These are phyloP conservation scores for Thecophora atra DNA, from an alignment of 2,888 invertebrate genomes.

Conservation along the genomic window DNA sequence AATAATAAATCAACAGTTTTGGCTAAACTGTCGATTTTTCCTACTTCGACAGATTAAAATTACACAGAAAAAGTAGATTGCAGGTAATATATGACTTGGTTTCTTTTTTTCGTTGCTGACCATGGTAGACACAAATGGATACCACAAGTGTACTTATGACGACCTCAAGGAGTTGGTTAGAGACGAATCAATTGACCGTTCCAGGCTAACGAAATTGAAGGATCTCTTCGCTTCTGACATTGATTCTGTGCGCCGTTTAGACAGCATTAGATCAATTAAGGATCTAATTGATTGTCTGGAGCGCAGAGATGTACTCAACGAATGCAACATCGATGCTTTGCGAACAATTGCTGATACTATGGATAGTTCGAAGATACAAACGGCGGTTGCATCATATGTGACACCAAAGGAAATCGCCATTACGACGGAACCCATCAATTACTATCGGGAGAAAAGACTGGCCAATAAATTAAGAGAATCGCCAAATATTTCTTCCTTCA, in stretches of 20 bases:
- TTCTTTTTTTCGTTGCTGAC: background rate
- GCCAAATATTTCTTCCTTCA: background rate
- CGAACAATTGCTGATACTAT: slow-evolving; percentile 43
- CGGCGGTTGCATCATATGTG: slow-evolving; percentile 47
- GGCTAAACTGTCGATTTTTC: too few species aligned
- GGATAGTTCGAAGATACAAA: slow-evolving; percentile 39
- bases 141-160: slow-evolving; percentile 50
- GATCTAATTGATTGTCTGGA: slow-evolving; percentile 59
- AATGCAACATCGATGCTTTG: slow-evolving; percentile 53
- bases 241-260: slow-evolving; percentile 51
- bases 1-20: too few species aligned
- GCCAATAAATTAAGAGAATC: slow-evolving; percentile 48
- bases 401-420: slow-evolving; percentile 33
- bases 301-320: slow-evolving; percentile 52
- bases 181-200: slow-evolving; percentile 33
- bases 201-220: slow-evolving; percentile 51
- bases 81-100: too few species aligned
- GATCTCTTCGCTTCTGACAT: slow-evolving; percentile 50
- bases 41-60: too few species aligned
- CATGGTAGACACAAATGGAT: background rate
- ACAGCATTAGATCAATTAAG: slow-evolving; percentile 48
- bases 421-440: slow-evolving; percentile 41
- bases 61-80: too few species aligned
- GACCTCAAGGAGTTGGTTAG: slow-evolving; percentile 49
- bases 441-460: slow-evolving; percentile 51